These are phyloP conservation scores for Piprites chloris DNA, from an alignment of 2,113 vertebrate genomes.

Conservation along the genomic window DNA sequence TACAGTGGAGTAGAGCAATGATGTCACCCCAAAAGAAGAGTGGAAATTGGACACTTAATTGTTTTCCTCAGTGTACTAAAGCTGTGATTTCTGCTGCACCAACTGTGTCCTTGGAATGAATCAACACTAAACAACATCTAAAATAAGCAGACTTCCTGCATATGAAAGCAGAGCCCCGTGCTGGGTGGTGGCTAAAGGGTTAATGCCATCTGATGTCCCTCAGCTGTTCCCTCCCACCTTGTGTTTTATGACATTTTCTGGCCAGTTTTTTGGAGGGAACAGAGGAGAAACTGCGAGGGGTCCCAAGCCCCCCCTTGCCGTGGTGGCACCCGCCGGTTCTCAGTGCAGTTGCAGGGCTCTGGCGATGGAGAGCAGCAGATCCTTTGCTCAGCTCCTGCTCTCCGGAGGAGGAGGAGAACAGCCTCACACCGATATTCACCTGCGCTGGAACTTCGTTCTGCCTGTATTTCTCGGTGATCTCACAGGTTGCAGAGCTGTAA, in stretches of 20 bases:
- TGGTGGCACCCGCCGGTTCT: neutral
- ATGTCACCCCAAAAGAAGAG: neutral
- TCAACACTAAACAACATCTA: accelerated
- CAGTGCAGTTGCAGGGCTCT: neutral
- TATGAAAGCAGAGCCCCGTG: accelerated
- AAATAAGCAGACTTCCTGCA: neutral
- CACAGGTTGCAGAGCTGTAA: neutral
- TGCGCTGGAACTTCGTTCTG: neutral
- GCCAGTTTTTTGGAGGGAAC: neutral
- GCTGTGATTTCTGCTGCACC: neutral
- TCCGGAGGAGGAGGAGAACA: neutral
- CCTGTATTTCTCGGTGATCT: neutral
- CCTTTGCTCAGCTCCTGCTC: neutral
- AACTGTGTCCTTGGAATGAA: accelerated
- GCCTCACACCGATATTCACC: neutral
- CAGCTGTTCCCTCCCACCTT: accelerated
- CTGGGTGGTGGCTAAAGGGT: accelerated
- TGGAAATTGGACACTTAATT: accelerated
- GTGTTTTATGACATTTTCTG: accelerated
- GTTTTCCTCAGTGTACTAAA: neutral
- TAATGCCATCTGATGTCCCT: neutral
- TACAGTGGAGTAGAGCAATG: neutral
- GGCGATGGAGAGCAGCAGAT: neutral
- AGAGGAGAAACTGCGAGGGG: neutral
- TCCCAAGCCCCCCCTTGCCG: too few relatives aligned